Conservation (phyloP, 2,113 vertebrate genomes). For the Malurus alboscapulatus region DNA sequence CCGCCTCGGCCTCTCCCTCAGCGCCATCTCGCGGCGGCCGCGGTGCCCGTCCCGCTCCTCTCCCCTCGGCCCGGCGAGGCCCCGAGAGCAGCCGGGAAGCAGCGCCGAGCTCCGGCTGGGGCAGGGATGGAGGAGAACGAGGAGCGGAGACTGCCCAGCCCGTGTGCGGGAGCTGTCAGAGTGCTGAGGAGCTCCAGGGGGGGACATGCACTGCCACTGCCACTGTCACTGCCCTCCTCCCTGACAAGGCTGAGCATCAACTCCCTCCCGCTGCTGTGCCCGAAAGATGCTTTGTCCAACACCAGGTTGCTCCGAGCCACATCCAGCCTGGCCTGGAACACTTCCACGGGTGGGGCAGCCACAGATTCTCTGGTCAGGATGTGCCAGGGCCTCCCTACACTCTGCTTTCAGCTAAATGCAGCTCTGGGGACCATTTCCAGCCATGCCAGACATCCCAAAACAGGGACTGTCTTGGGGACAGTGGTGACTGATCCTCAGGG, state of each 20-base stretch:
- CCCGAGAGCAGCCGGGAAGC: neutral
- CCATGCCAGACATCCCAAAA: neutral
- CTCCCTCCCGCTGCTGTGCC: neutral
- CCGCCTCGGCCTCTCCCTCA: neutral
- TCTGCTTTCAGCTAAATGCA: neutral
- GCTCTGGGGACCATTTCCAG: neutral
- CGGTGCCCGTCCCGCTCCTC: neutral
- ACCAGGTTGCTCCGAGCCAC: neutral
- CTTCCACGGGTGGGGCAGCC: neutral
- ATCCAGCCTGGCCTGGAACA: neutral
- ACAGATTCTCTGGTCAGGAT: neutral
- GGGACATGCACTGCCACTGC: fast-evolving
- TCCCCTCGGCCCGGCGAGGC: neutral
- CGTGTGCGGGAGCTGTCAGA: fast-evolving
- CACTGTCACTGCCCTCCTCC: neutral
- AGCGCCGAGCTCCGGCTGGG: neutral
- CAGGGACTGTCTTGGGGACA: neutral
- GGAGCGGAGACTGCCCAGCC: fast-evolving
- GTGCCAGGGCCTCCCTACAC: too few species aligned
- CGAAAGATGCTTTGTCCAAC: fast-evolving
- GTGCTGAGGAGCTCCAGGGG: neutral
- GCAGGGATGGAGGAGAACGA: neutral
- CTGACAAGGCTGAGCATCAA: fast-evolving
- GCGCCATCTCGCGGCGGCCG: slow-evolving; percentile 16
- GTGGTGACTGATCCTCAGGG: neutral